Evolutionary conservation across 2,888 invertebrate genomes (phyloP).

Genomic region (Euclidia mi): DNA sequence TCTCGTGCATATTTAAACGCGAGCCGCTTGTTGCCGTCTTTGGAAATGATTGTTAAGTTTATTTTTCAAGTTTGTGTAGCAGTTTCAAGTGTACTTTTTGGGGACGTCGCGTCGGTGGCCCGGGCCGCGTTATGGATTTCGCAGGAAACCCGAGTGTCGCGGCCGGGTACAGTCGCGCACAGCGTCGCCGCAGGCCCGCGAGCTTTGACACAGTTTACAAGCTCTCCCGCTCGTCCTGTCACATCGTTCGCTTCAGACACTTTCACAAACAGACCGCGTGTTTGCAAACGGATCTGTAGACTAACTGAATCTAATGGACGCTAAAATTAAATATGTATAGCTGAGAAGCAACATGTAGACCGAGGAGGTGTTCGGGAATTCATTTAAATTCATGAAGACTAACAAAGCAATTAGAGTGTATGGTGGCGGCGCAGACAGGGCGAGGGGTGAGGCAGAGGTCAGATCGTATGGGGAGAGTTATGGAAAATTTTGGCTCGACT

Average conservation of each 20-base stretch:
- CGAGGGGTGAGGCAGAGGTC: constrained; percentile 1
- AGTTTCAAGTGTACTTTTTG: constrained; percentile 17
- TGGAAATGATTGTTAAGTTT: constrained; percentile 31
- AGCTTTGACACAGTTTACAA: constrained; percentile 2
- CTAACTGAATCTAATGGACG: too few relatives aligned
- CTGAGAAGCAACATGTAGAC: constrained; percentile 23
- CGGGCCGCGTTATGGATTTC: background rate
- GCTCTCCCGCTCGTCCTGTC: background rate
- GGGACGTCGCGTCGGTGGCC: background rate
- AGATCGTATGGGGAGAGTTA: background rate
- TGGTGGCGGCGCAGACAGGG: constrained; percentile 11
- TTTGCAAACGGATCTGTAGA: too few relatives aligned
- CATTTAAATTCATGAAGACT: constrained; percentile 77
- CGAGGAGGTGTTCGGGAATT: constrained; percentile 50
- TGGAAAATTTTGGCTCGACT: constrained; percentile 3
- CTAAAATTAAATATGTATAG: constrained; percentile 53
- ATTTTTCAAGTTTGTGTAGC: constrained; percentile 36
- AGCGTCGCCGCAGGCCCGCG: background rate
- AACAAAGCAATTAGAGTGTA: constrained; percentile 66
- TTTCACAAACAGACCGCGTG: too few relatives aligned
- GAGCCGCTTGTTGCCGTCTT: constrained; percentile 20
- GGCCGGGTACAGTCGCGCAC: too few relatives aligned
- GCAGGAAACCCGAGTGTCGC: background rate
- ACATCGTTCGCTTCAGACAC: too few relatives aligned
- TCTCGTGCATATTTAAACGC: constrained; percentile 35